Percentiles rank a stretch among this genome's conserved stretches.
phyloP scores from a whole-genome alignment of 2,113 vertebrate genomes.

The Calidris pugnax region DNA sequence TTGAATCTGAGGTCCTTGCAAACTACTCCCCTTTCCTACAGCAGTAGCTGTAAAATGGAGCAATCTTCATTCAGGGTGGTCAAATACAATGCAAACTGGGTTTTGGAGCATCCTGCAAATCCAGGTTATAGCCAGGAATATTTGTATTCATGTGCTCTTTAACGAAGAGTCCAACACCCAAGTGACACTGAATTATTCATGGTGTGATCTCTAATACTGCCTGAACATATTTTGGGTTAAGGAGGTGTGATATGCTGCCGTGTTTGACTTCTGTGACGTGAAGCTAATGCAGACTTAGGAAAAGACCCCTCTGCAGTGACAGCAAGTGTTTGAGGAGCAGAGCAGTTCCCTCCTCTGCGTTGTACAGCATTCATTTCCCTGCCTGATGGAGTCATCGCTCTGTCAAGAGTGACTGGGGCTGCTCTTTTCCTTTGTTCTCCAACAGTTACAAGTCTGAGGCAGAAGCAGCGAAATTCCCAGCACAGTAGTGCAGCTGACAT shows the following conservation, averaged over 20 bases:
- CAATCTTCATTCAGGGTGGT: neutral
- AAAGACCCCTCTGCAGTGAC: neutral
- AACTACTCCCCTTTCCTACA: neutral
- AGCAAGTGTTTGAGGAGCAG: neutral
- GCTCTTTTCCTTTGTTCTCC: neutral
- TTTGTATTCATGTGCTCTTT: neutral
- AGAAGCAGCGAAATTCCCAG: neutral
- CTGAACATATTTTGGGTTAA: neutral
- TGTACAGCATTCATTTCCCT: neutral
- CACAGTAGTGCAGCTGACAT: accelerated
- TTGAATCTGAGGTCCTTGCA: neutral
- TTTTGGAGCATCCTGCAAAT: neutral
- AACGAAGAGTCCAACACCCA: neutral
- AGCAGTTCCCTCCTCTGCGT: neutral
- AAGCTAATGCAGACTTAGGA: neutral
- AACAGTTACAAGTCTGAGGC: accelerated
- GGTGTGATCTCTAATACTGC: neutral
- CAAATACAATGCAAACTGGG: neutral
- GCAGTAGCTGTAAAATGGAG: neutral
- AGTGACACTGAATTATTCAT: neutral
- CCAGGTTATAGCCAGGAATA: neutral
- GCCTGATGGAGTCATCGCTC: neutral
- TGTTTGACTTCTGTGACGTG: neutral
- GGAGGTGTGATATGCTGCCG: neutral
- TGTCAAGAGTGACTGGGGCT: neutral